Conservation (phyloP, 2,113 vertebrate species). For the Callithrix jacchus region DNA sequence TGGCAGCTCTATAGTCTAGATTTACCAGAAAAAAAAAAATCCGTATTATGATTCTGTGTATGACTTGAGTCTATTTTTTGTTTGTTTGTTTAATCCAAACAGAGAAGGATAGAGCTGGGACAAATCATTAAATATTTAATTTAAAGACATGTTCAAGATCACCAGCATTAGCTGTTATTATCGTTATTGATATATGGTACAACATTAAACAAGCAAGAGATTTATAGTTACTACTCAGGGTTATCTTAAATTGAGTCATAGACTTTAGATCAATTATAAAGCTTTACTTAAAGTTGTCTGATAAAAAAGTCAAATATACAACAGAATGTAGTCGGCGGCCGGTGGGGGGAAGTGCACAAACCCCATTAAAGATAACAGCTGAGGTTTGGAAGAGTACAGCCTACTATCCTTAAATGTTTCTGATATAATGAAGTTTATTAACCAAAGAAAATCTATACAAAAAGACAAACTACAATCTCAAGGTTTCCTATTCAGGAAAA, state of each 20-base stretch:
- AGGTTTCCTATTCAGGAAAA: neutral
- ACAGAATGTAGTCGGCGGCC: neutral
- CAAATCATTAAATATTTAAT: conserved; percentile 21
- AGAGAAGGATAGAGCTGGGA: neutral
- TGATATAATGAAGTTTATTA: neutral
- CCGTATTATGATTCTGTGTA: neutral
- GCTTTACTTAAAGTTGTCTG: neutral
- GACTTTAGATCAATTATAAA: neutral
- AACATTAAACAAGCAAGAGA: conserved; percentile 7
- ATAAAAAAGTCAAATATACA: neutral
- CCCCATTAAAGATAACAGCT: neutral
- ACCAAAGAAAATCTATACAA: neutral
- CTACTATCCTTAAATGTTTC: neutral
- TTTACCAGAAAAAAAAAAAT: neutral
- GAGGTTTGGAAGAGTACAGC: neutral
- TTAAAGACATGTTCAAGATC: neutral
- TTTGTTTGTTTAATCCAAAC: neutral
- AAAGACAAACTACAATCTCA: neutral
- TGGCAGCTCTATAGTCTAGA: neutral
- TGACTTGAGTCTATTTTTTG: neutral
- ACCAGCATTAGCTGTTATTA: neutral
- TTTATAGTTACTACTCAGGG: neutral
- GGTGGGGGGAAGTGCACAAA: neutral
- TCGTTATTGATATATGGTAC: neutral
- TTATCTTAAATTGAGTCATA: conserved; percentile 22